A percentile compares a stretch with the other conserved stretches of the same genome.
phyloP scores from a whole-genome alignment of 1,140 invertebrate species.

The Nasonia giraulti region DNA sequence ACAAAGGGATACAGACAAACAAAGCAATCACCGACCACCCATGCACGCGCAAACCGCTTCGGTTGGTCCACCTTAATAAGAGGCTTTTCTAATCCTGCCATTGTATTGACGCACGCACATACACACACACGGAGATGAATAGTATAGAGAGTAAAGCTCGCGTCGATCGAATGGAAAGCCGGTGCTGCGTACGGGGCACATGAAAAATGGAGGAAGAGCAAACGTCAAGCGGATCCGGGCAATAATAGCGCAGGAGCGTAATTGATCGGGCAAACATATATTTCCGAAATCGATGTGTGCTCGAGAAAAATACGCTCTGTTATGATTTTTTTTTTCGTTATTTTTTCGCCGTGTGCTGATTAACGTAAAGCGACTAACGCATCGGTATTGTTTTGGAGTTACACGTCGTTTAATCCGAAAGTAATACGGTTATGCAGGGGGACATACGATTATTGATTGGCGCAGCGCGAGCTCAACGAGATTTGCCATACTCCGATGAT shows the following conservation, averaged over 20 bases:
- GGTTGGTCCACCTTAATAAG: neutral
- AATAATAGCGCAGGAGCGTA: constrained; percentile 1
- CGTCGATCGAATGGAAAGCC: neutral
- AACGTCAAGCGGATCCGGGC: neutral
- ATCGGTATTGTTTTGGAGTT: neutral
- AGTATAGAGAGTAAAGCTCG: neutral
- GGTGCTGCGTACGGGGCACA: neutral
- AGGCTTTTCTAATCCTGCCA: neutral
- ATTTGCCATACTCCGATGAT: neutral
- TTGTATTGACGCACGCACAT: neutral
- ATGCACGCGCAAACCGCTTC: neutral
- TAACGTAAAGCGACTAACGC: neutral
- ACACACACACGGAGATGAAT: neutral
- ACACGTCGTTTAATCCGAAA: neutral
- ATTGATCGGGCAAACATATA: constrained; percentile 18
- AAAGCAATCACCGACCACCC: neutral
- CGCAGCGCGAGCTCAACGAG: neutral
- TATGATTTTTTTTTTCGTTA: neutral
- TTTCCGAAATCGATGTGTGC: neutral
- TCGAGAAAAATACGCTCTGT: neutral
- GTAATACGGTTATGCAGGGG: neutral
- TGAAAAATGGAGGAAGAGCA: neutral
- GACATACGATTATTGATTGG: neutral
- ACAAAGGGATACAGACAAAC: neutral
- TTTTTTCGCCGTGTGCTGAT: neutral